Percentiles rank a stretch among this genome's conserved stretches.
Conservation (phyloP, 2,888 invertebrate genomes). For the Chalcosyrphus nemorum region DNA sequence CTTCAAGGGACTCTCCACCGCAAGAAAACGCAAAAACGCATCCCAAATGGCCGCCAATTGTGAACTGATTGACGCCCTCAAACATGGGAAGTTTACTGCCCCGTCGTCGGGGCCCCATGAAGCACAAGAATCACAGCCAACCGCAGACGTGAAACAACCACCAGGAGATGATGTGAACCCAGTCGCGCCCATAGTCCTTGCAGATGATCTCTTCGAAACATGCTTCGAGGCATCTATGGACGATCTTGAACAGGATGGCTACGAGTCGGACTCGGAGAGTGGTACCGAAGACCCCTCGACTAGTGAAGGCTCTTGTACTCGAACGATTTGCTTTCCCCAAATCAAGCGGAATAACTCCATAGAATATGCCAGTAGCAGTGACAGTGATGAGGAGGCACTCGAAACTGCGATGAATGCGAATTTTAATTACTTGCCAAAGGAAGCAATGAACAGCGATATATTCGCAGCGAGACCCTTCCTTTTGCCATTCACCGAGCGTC, state of each 20-base stretch:
- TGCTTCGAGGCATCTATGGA: conserved; percentile 81
- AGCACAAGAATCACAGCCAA: conserved; percentile 60
- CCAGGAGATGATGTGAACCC: background rate
- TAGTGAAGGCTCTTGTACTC: conserved; percentile 44
- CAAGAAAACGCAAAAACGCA: background rate
- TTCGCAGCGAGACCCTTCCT: conserved; percentile 80
- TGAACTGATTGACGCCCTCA: conserved; percentile 75
- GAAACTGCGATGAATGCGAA: conserved; percentile 74
- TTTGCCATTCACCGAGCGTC: conserved; percentile 84
- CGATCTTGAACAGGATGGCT: conserved; percentile 80
- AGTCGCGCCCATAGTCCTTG: conserved; percentile 37
- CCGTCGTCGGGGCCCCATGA: conserved; percentile 72
- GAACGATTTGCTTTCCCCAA: conserved; percentile 74
- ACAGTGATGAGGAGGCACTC: conserved; percentile 75
- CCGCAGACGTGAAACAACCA: background rate
- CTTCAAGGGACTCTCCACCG: background rate
- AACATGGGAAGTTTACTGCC: conserved; percentile 27
- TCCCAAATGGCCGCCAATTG: conserved; percentile 79
- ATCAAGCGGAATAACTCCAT: conserved; percentile 74
- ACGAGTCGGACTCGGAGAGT: conserved; percentile 80
- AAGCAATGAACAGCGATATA: conserved; percentile 75
- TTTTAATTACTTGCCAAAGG: conserved; percentile 74
- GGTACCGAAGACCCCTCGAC: conserved; percentile 74
- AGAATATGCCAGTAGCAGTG: conserved; percentile 78
- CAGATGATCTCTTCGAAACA: conserved; percentile 80